A percentile compares a stretch with the other conserved stretches of the same genome.
Conservation (phyloP, 2,888 invertebrate species). For the Nomada goodeniana region DNA sequence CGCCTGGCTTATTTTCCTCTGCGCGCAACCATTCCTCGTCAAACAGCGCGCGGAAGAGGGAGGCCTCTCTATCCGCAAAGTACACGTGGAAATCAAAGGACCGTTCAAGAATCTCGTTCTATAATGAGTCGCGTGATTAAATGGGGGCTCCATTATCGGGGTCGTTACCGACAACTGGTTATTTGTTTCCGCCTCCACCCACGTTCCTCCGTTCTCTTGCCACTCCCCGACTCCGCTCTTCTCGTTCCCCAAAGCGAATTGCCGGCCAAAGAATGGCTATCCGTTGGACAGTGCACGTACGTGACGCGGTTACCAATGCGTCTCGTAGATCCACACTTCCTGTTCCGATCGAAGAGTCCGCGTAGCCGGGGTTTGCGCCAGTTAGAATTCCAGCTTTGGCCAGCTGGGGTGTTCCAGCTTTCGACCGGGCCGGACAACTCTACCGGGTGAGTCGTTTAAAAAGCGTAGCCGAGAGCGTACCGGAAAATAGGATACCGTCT, state of each 20-base stretch:
- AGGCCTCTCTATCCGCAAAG: not conserved
- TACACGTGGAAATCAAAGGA: constrained; percentile 8
- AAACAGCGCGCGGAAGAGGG: not conserved
- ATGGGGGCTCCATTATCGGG: constrained; percentile 19
- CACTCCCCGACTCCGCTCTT: constrained; percentile 44
- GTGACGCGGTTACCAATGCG: constrained; percentile 51
- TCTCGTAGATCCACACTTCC: constrained; percentile 43
- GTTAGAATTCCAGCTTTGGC: too few relatives aligned
- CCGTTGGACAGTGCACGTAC: constrained; percentile 31
- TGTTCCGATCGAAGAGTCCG: constrained; percentile 42
- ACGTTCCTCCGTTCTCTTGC: not conserved
- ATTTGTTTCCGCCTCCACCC: constrained; percentile 13
- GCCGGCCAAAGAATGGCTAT: constrained; percentile 18
- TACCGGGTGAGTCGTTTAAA: constrained; percentile 43
- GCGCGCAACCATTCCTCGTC: not conserved
- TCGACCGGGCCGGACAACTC: constrained; percentile 20
- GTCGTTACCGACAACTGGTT: not conserved
- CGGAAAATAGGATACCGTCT: constrained; percentile 31
- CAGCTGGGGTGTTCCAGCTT: too few relatives aligned
- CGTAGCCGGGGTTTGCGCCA: not conserved
- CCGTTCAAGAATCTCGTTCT: not conserved
- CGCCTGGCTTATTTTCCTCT: too few relatives aligned
- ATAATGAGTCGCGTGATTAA: constrained; percentile 30
- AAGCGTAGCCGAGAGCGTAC: constrained; percentile 24
- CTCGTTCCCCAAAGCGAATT: constrained; percentile 44